Conservation (phyloP, 1,140 invertebrate species). For the Lucilia cuprina region DNA sequence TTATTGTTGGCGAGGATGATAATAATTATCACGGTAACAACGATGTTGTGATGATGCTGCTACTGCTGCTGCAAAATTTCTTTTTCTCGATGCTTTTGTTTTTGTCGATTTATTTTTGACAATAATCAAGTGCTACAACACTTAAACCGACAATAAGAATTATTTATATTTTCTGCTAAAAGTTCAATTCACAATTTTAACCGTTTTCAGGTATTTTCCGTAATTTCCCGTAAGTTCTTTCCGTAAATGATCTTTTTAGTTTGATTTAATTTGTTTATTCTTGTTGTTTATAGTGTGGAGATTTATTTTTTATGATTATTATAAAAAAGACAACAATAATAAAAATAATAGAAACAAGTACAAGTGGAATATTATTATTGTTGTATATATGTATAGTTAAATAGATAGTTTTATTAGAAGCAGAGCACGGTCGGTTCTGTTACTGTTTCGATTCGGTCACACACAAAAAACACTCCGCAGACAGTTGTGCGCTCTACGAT, state of each 20-base stretch:
- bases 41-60: background rate
- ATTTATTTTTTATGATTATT: slow-evolving; percentile 28
- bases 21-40: background rate
- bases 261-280: background rate
- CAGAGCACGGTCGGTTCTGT: slow-evolving; percentile 17
- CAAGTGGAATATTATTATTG: background rate
- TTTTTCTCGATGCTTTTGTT: background rate
- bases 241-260: background rate
- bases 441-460: slow-evolving; percentile 1
- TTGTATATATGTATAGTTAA: background rate
- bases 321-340: slow-evolving; percentile 24
- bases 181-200: slow-evolving; percentile 4
- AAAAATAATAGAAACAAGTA: background rate
- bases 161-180: slow-evolving; percentile 12
- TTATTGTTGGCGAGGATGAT: background rate
- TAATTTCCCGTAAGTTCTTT: background rate
- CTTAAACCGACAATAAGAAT: slow-evolving; percentile 59
- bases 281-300: slow-evolving; percentile 11
- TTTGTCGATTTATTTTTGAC: background rate
- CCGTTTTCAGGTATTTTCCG: background rate
- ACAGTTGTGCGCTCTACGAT: slow-evolving; percentile 63
- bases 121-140: slow-evolving; percentile 43
- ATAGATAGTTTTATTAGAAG: background rate
- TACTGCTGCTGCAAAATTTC: background rate
- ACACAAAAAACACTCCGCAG: slow-evolving; percentile 50